Conservation (phyloP, 1,140 invertebrate genomes). For the Bombus waltoni region DNA sequence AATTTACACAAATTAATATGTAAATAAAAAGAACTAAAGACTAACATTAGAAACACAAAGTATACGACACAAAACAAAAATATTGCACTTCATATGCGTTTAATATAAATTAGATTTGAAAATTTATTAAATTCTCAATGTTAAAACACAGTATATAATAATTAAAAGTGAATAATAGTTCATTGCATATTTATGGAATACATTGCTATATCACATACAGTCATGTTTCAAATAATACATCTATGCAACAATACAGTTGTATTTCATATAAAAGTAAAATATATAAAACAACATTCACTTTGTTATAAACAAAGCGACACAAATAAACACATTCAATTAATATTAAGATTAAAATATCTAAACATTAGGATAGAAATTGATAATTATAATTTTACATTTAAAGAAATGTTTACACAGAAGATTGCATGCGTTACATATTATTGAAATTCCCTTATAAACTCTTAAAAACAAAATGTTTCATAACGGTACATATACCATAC, state of each 20-base stretch:
- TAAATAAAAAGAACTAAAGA: not conserved
- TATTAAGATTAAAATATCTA: constrained; percentile 5
- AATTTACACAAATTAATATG: not conserved
- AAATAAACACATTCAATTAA: constrained; percentile 22
- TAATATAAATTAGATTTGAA: not conserved
- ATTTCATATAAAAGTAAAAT: not conserved
- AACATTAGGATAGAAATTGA: not conserved
- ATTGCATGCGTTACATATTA: constrained; percentile 20
- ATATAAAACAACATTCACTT: constrained; percentile 4
- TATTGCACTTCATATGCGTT: constrained; percentile 1
- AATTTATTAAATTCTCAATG: constrained; percentile 11
- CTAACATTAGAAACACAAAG: not conserved
- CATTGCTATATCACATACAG: constrained; percentile 26
- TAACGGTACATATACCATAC: not conserved
- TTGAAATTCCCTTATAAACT: not conserved
- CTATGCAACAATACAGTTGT: constrained; percentile 12
- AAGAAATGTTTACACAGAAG: constrained; percentile 14
- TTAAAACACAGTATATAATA: not conserved
- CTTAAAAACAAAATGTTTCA: not conserved
- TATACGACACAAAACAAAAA: not conserved
- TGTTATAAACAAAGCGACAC: not conserved
- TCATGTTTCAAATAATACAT: not conserved
- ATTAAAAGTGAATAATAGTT: not conserved
- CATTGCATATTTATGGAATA: constrained; percentile 23
- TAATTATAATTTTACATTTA: constrained; percentile 9